Base-by-base conservation (phyloP, 2,797 vertebrate genomes). In the Crocidura indochinensis region DNA sequence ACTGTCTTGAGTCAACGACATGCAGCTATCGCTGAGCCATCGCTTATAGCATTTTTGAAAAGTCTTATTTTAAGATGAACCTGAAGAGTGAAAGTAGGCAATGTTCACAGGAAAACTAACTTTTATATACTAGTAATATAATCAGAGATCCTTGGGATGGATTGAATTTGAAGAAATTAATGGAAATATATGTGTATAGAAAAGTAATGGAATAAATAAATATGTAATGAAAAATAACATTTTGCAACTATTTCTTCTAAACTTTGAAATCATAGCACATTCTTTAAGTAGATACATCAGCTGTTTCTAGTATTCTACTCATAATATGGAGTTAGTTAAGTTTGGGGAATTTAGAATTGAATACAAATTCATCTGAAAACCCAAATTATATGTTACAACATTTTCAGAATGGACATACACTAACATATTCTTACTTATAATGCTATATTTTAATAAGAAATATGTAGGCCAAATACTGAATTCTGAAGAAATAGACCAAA, bases 281-380 rank as follows among this genome's bases (percentile, higher is more conserved):
- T 62, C 10, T 73, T 6, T 14, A 75, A 46, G 27, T 38, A 20
- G 26, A 78, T 90, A 24, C 29, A 29, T 49, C 46, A 68, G 29
- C 4, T 20, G 62, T 0, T 51, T 49, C 49, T 38, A 38, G 38
- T 38, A 38, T 38, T 38, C 38, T 38, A 38, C 38, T 38, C 38
- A 38, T 38, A 38, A 38, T 38, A 38, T 38, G 38, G 38, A 38
- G 38, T 38, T 38, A 38, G 38, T 38, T 38, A 38, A 38, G 38
- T 38, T 31, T 53, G 51, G 17, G 92, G 11, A 77, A 44, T 6
- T 90, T 11, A 75, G 69, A 79, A 69, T 90, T 69, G 20, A 68
- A 4, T 64, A 10, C 5, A 26, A 19, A 46, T 83, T 31, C 6
- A 75, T 73, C 79, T 65, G 22, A 90, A 90, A 87, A 69, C 8